phyloP scores from a whole-genome alignment of 2,888 invertebrate genomes.

The Pharmacophagus antenor region DNA sequence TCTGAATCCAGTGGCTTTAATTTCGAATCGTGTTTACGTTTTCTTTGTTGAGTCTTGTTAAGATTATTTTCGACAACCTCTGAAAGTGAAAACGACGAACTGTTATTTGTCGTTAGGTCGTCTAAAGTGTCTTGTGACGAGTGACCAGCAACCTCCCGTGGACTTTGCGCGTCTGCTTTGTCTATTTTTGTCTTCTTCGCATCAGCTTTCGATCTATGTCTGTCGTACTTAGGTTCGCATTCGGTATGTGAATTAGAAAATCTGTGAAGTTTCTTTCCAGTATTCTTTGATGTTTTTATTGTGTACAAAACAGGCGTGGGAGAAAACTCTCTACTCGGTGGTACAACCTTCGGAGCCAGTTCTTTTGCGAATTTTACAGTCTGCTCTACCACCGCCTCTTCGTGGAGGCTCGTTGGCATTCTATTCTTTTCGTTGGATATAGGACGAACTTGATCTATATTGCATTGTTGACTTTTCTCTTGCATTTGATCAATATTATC shows the following conservation, averaged over 20 bases:
- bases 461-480: conserved; percentile 51
- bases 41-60: conserved; percentile 42
- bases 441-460: conserved; percentile 35
- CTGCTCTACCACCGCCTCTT: conserved; percentile 55
- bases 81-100: conserved; percentile 58
- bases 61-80: conserved; percentile 57
- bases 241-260: conserved; percentile 27
- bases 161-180: conserved; percentile 41
- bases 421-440: conserved; percentile 36
- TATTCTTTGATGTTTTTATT: conserved; percentile 53
- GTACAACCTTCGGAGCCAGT: conserved; percentile 60
- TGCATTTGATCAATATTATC: conserved; percentile 37
- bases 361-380: conserved; percentile 64
- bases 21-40: conserved; percentile 38
- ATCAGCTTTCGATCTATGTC: conserved; percentile 45
- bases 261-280: conserved; percentile 44
- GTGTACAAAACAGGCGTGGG: conserved; percentile 55
- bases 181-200: conserved; percentile 46
- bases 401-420: conserved; percentile 36
- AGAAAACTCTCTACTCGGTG: conserved; percentile 47
- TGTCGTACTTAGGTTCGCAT: conserved; percentile 40
- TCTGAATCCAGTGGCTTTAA: conserved; percentile 53
- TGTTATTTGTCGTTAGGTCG: conserved; percentile 61
- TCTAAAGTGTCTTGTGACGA: conserved; percentile 60
- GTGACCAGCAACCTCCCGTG: conserved; percentile 49